Percentiles rank a stretch among this genome's conserved stretches.
Conservation (phyloP, 37 sponge, comb jelly and placozoan species). For the Petrosia ficiformis region DNA sequence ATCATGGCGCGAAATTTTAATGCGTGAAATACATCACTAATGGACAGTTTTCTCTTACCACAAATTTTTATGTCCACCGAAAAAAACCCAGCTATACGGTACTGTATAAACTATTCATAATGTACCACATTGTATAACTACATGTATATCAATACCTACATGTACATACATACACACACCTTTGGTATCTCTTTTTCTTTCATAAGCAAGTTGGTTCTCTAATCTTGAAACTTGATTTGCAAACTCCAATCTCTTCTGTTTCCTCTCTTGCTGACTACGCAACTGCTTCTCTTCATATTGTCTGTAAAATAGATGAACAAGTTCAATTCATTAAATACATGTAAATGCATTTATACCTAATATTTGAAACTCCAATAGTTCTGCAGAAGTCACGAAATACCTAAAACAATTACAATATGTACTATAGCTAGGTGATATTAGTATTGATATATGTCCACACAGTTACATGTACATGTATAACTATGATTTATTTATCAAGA, state of each 20-base stretch:
- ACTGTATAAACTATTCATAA: background rate
- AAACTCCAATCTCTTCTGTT: slow-evolving; percentile 36
- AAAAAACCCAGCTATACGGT: too few species aligned
- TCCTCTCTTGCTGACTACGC: slow-evolving; percentile 52
- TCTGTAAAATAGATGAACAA: slow-evolving; percentile 21
- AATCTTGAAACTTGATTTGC: slow-evolving; percentile 12
- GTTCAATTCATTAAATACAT: background rate
- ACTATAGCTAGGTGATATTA: too few species aligned
- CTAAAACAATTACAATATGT: slow-evolving; percentile 26
- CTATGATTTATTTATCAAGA: background rate
- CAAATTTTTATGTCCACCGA: too few species aligned
- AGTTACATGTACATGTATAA: slow-evolving; percentile 4
- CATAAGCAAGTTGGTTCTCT: slow-evolving; percentile 23
- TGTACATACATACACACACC: too few species aligned
- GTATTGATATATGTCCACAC: background rate
- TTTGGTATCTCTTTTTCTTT: slow-evolving; percentile 56
- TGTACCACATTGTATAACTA: too few species aligned
- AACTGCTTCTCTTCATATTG: slow-evolving; percentile 88
- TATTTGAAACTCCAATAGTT: slow-evolving; percentile 80
- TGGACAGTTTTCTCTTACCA: too few species aligned
- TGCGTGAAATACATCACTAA: too few species aligned
- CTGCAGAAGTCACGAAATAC: slow-evolving; percentile 88
- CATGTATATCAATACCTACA: background rate
- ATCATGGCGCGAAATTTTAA: too few species aligned
- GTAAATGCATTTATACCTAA: slow-evolving; percentile 43